These are phyloP conservation scores for Phoronis australis DNA, from an alignment of 2,888 invertebrate species.

Conservation along the genomic window DNA sequence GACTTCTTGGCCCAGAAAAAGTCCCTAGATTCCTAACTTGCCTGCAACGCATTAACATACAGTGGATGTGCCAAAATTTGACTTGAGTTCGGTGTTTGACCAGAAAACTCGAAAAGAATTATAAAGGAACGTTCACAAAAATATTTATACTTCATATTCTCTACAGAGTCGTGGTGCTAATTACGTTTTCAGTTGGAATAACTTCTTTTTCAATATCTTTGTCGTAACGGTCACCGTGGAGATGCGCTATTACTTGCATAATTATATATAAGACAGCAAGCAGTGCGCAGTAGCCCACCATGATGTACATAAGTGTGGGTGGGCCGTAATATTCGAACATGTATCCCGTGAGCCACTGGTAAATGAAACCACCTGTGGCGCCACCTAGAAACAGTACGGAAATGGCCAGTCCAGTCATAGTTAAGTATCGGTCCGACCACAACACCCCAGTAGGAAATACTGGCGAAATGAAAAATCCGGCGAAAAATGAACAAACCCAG, in stretches of 20 bases:
- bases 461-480: not conserved
- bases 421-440: not conserved
- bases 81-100: too few species aligned
- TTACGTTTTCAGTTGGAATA: too few species aligned
- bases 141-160: too few species aligned
- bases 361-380: conserved; percentile 8
- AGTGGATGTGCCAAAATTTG: too few species aligned
- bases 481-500: not conserved
- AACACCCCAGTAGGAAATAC: not conserved
- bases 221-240: not conserved
- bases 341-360: conserved; percentile 7
- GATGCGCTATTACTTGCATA: not conserved
- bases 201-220: too few species aligned
- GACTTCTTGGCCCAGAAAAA: too few species aligned
- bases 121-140: too few species aligned
- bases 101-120: too few species aligned
- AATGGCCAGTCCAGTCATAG: conserved; percentile 7
- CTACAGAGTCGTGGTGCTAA: too few species aligned
- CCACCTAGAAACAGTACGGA: conserved; percentile 5
- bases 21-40: too few species aligned
- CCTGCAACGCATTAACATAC: too few species aligned
- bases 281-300: not conserved
- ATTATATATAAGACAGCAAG: not conserved
- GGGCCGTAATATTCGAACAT: conserved; percentile 3
- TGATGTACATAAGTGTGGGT: not conserved